phyloP scores from a whole-genome alignment of 2,797 vertebrate species.

The Fistularia commersonii region DNA sequence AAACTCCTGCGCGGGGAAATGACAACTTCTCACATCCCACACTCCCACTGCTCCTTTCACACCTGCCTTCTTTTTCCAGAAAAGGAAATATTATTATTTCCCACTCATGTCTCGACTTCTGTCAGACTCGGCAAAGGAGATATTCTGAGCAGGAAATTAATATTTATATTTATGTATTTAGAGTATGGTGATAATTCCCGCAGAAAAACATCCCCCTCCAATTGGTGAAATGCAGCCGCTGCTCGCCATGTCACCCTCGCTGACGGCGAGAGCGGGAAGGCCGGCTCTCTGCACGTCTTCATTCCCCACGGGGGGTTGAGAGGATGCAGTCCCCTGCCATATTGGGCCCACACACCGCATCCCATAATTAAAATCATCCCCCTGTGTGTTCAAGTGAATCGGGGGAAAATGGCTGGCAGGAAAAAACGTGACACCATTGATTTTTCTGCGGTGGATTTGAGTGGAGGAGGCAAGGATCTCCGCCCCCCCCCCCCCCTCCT shows the following conservation, averaged over 20 bases:
- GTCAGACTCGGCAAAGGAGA: slow-evolving; percentile 22
- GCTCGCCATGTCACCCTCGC: slow-evolving; percentile 47
- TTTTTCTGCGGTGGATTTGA: too few relatives aligned
- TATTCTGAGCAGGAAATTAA: slow-evolving; percentile 25
- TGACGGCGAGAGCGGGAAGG: slow-evolving; percentile 43
- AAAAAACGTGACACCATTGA: too few relatives aligned
- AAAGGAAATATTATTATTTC: too few relatives aligned
- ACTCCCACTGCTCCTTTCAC: too few relatives aligned
- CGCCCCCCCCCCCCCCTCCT: too few relatives aligned
- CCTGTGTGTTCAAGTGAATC: slow-evolving; percentile 21
- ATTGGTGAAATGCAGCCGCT: slow-evolving; percentile 56
- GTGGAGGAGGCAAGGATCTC: too few relatives aligned
- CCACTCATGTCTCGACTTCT: slow-evolving; percentile 8
- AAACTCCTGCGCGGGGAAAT: too few relatives aligned
- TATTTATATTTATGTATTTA: too few relatives aligned
- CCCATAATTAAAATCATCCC: slow-evolving; percentile 53
- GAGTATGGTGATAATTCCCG: slow-evolving; percentile 37
- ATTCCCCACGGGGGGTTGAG: too few relatives aligned
- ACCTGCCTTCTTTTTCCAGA: slow-evolving; percentile 7
- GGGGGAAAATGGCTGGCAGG: not conserved
- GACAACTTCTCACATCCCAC: too few relatives aligned
- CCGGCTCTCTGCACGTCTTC: slow-evolving; percentile 31
- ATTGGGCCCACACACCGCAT: slow-evolving; percentile 41
- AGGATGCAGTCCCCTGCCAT: slow-evolving; percentile 27
- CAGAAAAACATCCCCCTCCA: slow-evolving; percentile 53